Percentiles rank a stretch among this genome's conserved stretches.
These are phyloP conservation scores for Misgurnus anguillicaudatus DNA, from an alignment of 2,113 vertebrate genomes.

Conservation along the genomic window DNA sequence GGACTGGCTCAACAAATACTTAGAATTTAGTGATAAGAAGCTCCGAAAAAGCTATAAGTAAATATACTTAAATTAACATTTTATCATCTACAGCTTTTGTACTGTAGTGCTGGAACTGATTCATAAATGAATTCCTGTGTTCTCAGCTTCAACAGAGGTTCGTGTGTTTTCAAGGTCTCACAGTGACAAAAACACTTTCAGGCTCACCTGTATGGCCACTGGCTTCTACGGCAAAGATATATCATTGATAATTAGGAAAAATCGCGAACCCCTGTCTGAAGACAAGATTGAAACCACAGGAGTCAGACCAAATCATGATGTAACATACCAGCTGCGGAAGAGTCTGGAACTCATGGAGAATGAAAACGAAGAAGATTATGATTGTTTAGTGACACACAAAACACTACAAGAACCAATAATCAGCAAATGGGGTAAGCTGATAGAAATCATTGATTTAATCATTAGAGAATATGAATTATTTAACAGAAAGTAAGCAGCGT, in stretches of 20 bases:
- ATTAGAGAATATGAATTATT: too few relatives aligned
- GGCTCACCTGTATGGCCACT: conserved; percentile 16
- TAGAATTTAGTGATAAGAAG: neutral
- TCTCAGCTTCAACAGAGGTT: conserved; percentile 28
- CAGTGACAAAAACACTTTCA: neutral
- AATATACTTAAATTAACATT: too few relatives aligned
- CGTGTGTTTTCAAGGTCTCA: neutral
- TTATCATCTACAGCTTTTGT: neutral
- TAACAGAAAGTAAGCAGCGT: too few relatives aligned
- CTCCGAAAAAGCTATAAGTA: neutral
- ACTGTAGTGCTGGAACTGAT: neutral
- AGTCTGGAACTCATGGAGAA: neutral
- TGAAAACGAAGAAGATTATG: neutral
- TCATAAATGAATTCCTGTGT: neutral
- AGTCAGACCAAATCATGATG: conserved; percentile 5
- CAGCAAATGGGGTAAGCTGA: neutral
- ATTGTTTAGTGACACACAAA: neutral
- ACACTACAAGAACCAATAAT: neutral
- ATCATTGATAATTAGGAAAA: neutral
- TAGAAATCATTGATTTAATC: too few relatives aligned
- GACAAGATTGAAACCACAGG: neutral
- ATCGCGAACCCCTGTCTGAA: neutral
- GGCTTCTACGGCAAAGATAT: conserved; percentile 24
- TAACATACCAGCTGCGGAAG: conserved; percentile 13
- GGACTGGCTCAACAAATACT: conserved; percentile 33